phyloP scores from a whole-genome alignment of 2,888 invertebrate species.

The Cepaea hortensis region DNA sequence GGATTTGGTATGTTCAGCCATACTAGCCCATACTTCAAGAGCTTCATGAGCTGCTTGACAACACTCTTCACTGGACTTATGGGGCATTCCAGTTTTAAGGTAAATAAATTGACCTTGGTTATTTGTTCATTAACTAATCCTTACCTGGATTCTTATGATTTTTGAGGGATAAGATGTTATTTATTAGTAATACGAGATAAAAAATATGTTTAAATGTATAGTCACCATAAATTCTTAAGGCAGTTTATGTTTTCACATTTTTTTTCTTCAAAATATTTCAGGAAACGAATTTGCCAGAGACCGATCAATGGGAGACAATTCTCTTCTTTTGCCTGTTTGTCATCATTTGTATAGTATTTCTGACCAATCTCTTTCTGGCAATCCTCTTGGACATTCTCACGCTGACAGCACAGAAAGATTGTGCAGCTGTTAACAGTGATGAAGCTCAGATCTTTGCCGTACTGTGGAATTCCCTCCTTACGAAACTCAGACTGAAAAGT shows the following conservation, averaged over 20 bases:
- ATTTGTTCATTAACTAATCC: background rate
- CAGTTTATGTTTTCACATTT: background rate
- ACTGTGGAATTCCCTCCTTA: constrained; percentile 29
- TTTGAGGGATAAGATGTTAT: too few species aligned
- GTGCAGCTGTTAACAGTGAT: constrained; percentile 33
- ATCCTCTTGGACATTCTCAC: constrained; percentile 36
- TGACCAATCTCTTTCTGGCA: constrained; percentile 38
- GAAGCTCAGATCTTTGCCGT: constrained; percentile 35
- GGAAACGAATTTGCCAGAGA: constrained; percentile 27
- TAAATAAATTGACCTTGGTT: background rate
- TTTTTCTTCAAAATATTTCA: background rate
- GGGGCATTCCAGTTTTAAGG: constrained; percentile 61
- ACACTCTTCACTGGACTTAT: constrained; percentile 64
- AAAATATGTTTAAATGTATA: background rate
- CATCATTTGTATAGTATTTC: constrained; percentile 10
- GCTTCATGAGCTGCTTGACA: constrained; percentile 56
- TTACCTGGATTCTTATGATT: too few species aligned
- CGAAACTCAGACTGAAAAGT: constrained; percentile 5
- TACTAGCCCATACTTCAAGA: constrained; percentile 58
- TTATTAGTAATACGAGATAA: background rate
- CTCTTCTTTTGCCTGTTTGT: constrained; percentile 34
- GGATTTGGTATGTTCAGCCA: constrained; percentile 61
- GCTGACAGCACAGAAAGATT: constrained; percentile 24
- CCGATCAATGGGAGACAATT: constrained; percentile 24
- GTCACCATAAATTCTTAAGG: background rate